phyloP scores from a whole-genome alignment of 2,888 invertebrate species.

The Rhogogaster chlorosoma region DNA sequence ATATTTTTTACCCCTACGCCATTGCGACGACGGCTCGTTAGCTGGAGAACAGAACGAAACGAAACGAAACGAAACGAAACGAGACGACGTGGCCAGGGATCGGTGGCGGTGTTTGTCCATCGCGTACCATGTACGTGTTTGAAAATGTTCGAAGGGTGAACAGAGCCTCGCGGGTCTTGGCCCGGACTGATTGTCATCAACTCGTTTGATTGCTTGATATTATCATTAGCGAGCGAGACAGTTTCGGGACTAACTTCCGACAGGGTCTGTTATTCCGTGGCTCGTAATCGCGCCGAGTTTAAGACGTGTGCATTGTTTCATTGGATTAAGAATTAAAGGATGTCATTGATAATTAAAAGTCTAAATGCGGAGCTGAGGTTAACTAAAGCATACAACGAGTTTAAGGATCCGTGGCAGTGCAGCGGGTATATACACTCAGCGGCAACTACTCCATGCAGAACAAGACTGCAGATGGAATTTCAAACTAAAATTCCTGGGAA shows the following conservation, averaged over 20 bases:
- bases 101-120: constrained; percentile 68
- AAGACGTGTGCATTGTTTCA: neutral
- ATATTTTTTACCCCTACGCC: constrained; percentile 64
- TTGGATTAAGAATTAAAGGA: neutral
- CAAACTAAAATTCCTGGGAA: constrained; percentile 19
- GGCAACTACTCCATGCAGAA: neutral
- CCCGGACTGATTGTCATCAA: constrained; percentile 71
- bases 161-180: constrained; percentile 65
- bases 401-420: neutral
- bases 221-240: constrained; percentile 66
- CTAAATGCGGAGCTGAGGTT: neutral
- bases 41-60: constrained; percentile 59
- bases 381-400: neutral
- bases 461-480: neutral
- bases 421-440: neutral
- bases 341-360: neutral
- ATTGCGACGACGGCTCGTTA: constrained; percentile 73
- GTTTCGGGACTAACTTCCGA: constrained; percentile 7
- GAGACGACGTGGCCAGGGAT: constrained; percentile 62
- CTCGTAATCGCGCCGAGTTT: neutral
- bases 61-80: neutral
- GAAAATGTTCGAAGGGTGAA: constrained; percentile 73
- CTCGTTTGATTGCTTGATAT: constrained; percentile 73
- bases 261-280: constrained; percentile 27
- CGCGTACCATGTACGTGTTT: constrained; percentile 62